phyloP scores from a whole-genome alignment of 2,888 invertebrate genomes.

The Cryptocephalus primarius region DNA sequence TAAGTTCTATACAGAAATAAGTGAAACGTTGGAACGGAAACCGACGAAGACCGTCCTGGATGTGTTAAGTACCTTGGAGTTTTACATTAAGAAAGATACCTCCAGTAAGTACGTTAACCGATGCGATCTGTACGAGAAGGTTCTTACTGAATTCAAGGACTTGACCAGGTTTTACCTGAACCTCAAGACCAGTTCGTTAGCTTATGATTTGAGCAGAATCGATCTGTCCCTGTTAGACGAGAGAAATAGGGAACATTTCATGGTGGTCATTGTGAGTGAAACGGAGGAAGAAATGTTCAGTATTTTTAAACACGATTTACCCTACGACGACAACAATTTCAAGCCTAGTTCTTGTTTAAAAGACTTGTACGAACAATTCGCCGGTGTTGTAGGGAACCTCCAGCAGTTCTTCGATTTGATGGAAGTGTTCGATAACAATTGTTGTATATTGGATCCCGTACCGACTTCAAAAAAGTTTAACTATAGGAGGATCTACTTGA shows the following conservation, averaged over 20 bases:
- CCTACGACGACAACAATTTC: constrained; percentile 12
- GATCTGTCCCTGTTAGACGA: constrained; percentile 16
- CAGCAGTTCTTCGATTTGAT: constrained; percentile 35
- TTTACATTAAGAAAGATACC: no score
- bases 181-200: constrained; percentile 17
- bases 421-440: constrained; percentile 32
- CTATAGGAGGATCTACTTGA: constrained; percentile 33
- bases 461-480: constrained; percentile 28
- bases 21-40: not conserved
- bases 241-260: constrained; percentile 17
- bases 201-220: constrained; percentile 19
- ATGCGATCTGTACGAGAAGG: constrained; percentile 15
- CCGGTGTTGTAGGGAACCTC: constrained; percentile 22
- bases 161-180: constrained; percentile 24
- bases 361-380: constrained; percentile 25
- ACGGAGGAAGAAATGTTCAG: constrained; percentile 18
- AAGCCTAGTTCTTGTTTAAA: constrained; percentile 18
- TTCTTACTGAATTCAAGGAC: constrained; percentile 23
- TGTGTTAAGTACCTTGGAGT: no score
- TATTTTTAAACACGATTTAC: constrained; percentile 24
- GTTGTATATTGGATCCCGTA: constrained; percentile 36
- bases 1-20: not conserved
- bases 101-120: constrained; percentile 3
- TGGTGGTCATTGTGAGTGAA: constrained; percentile 20
- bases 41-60: no score